These are phyloP conservation scores for Sycobia sp. DNA, from an alignment of 1,140 invertebrate species.

Conservation along the genomic window DNA sequence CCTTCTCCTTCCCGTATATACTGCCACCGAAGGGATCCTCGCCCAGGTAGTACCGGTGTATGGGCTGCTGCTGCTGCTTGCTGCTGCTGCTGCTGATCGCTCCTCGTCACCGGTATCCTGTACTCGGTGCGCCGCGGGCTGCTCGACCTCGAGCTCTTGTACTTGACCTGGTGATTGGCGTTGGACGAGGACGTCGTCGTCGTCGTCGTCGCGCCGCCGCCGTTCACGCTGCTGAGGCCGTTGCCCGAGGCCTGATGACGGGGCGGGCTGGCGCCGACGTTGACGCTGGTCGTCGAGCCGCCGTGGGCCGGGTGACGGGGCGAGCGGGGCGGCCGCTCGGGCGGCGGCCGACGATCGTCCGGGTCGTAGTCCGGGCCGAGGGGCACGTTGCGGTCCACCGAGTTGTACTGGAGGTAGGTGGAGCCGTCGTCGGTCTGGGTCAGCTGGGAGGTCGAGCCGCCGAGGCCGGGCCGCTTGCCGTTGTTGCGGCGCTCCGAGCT, in stretches of 20 bases:
- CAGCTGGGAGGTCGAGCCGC: conserved; percentile 50
- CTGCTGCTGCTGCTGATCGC: not conserved
- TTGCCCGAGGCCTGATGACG: not conserved
- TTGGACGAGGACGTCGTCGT: not conserved
- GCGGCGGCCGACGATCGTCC: conserved; percentile 46
- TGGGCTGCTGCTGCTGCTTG: too few relatives aligned
- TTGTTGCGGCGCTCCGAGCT: conserved; percentile 75
- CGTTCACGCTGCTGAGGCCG: not conserved
- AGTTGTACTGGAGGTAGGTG: conserved; percentile 68
- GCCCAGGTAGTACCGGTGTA: conserved; percentile 79
- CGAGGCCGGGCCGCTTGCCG: conserved; percentile 48
- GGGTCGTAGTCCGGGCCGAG: conserved; percentile 44
- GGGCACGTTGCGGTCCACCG: conserved; percentile 65
- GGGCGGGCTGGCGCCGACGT: not conserved
- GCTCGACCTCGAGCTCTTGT: not conserved
- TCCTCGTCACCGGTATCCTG: not conserved
- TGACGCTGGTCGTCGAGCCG: conserved; percentile 6
- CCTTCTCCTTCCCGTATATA: conserved; percentile 79
- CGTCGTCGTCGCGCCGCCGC: conserved; percentile 6
- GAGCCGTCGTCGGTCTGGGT: conserved; percentile 62
- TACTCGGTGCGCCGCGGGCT: not conserved
- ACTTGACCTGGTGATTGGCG: conserved; percentile 1
- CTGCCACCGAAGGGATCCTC: conserved; percentile 82
- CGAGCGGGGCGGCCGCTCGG: conserved; percentile 50
- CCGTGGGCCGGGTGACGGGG: conserved; percentile 45